Percentiles rank a stretch among this genome's conserved stretches.
These are phyloP conservation scores for Cuniculus paca DNA, from an alignment of 2,797 vertebrate species.

Conservation along the genomic window DNA sequence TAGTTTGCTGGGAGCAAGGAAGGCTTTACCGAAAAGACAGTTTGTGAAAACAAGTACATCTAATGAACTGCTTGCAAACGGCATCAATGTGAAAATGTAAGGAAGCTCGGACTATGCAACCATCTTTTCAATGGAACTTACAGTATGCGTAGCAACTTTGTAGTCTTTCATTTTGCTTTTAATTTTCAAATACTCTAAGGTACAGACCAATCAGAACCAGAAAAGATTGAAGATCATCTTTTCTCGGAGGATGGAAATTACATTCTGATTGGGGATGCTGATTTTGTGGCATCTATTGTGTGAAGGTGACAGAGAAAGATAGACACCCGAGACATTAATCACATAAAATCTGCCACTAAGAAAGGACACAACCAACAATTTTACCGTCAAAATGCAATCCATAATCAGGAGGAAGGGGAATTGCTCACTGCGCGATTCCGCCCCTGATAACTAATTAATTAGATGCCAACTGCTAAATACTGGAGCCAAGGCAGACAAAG, in stretches of 20 bases:
- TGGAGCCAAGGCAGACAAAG: conserved; percentile 69
- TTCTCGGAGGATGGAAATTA: neutral
- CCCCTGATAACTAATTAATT: conserved; percentile 83
- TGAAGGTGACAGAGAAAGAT: conserved; percentile 79
- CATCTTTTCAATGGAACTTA: conserved; percentile 71
- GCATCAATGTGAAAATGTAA: conserved; percentile 66
- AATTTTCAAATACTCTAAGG: conserved; percentile 65
- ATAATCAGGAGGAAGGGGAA: conserved; percentile 74
- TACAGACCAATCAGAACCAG: conserved; percentile 36
- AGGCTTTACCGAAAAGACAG: conserved; percentile 75
- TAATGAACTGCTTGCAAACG: conserved; percentile 78
- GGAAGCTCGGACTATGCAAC: conserved; percentile 60
- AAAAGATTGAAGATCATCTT: conserved; percentile 21
- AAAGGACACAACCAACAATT: conserved; percentile 78
- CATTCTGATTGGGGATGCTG: conserved; percentile 58
- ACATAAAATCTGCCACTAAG: conserved; percentile 81
- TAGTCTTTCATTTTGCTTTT: conserved; percentile 58
- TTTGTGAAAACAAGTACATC: conserved; percentile 76
- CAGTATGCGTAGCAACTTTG: conserved; percentile 34
- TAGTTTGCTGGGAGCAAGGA: conserved; percentile 81
- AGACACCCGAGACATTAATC: conserved; percentile 70
- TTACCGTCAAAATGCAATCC: conserved; percentile 82
- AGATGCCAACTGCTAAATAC: conserved; percentile 80
- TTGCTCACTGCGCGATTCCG: conserved; percentile 68
- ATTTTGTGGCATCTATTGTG: conserved; percentile 5